Evolutionary conservation across 2,888 invertebrate species (phyloP).

Genomic region (Shargacucullia verbasci): DNA sequence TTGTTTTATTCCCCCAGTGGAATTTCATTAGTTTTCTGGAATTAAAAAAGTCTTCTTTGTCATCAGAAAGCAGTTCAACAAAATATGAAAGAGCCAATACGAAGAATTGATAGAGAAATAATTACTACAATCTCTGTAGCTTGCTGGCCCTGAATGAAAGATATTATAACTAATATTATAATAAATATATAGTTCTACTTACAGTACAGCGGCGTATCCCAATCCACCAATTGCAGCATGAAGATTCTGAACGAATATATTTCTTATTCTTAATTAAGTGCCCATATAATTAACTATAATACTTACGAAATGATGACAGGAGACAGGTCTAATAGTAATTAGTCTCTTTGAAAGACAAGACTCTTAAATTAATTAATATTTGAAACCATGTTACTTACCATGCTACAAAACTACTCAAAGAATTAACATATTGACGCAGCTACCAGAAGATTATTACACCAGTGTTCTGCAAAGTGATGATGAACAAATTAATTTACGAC

Average conservation of each 20-base stretch:
- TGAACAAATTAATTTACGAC: slow-evolving; percentile 1
- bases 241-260: slow-evolving; percentile 13
- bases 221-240: slow-evolving; percentile 4
- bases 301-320: slow-evolving; percentile 43
- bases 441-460: slow-evolving; percentile 16
- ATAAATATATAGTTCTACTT: slow-evolving; percentile 29
- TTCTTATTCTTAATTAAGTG: slow-evolving; percentile 17
- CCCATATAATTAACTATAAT: slow-evolving; percentile 36
- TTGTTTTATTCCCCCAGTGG: slow-evolving; percentile 44
- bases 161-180: slow-evolving; percentile 3
- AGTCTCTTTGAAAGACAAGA: slow-evolving; percentile 23
- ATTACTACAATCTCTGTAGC: slow-evolving; percentile 4
- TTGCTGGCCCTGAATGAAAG: slow-evolving; percentile 16
- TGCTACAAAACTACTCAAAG: slow-evolving; percentile 22
- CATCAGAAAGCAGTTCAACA: slow-evolving; percentile 39
- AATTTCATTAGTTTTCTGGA: slow-evolving; percentile 45
- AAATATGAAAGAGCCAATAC: slow-evolving; percentile 44
- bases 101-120: slow-evolving; percentile 20
- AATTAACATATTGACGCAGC: slow-evolving; percentile 9
- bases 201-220: slow-evolving; percentile 23
- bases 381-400: slow-evolving; percentile 44
- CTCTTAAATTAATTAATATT: slow-evolving; percentile 36
- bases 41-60: slow-evolving; percentile 47
- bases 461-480: slow-evolving; percentile 4
- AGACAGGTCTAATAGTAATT: slow-evolving; percentile 19